Base-by-base conservation (phyloP, 2,113 vertebrate species). In the Cryptomyrus ogoouensis region DNA sequence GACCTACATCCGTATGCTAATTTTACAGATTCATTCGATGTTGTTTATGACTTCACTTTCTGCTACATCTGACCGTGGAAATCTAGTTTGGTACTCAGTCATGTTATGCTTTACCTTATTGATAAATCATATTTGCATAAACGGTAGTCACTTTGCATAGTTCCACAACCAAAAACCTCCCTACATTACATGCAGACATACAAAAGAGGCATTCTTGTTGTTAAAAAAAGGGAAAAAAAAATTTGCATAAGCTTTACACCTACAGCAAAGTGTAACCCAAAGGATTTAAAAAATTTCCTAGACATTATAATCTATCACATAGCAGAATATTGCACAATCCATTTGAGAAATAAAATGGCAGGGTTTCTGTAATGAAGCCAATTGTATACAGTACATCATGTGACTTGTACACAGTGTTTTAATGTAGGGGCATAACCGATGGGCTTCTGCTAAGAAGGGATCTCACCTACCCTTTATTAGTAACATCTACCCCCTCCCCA, bases 101-200 rank as follows among this genome's bases (percentile, higher is more conserved):
- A 83, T 10, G 15, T 47, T 53, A 80, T 44, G n/a, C 17, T 58
- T 47, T 53, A 19, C 52, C 39, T 44, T 83, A 83, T 62, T 83
- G 85, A 88, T 84, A 50, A 44, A 24, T 74, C 10, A 87, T 47
- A 90, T 90, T 90, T 90, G 86, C 86, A 80, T 90, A 88, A 88
- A 88, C 89, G 19, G 31, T 85, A 50, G 49, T 47, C 24, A 24
- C 44, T 90, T 88, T 90, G 31, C 58, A 87, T 77, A 24, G 31
- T 88, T 49, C 87, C 90, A 56, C 31, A 21, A 21, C 35, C 42
- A 44, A 31, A 31, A 83, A 24, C 13, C 49, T 83, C 70, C n/a
- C 39, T 21, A 21, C 35, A 27, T 27, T 44, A 42, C 10, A 17
- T 46, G 80, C 42, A 90, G 13, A 27, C n/a, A 87, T 39, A 88